Base-by-base conservation (phyloP, 1,140 invertebrate genomes). In the Batillaria attramentaria region DNA sequence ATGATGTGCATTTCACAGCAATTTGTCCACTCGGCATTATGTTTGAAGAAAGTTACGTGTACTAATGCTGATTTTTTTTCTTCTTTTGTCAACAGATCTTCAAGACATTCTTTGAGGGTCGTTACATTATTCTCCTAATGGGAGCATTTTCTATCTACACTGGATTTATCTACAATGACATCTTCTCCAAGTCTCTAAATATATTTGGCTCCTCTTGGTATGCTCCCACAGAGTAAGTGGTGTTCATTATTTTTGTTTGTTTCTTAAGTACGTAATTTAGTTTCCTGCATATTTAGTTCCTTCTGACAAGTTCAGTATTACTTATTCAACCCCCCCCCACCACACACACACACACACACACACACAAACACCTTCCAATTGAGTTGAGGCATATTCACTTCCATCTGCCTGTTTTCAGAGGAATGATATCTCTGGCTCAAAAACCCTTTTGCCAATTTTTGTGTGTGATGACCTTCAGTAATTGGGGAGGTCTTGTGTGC, bases 61-160 rank as follows among this genome's bases (percentile, higher is more conserved):
- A 50, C 46, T 50, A 50, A 50, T 50, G 24, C 10, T 50, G 46
- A 50, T 50, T 50, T 50, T 50, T 24, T 50, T 50, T 50, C 10
- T 50, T 50, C 13, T 13, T 50, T 50, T 24, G 31, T 50, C 60
- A 77, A 73, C 93, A 96, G 94, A 99, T 99, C 85, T 98, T 96
- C 95, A 96, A 95, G 87, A 99, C 97, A 72, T 99, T 99, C 93
- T 99, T 99, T 90, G 95, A 95, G 41, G 98, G 98, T 77, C 95
- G 98, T 72, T 99, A 99, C 91, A 98, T 99, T 82, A 97, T 99
- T 68, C 92, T 99, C 31, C 92, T 99, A 73, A 99, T 99, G 98
- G 98, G 98, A 24, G 85, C 96, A 0, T 99, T 99, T 91, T 98
- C 97, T 0, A 95, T 99, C 76, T 99, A 99, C 91, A 98, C 98